Conservation (phyloP, 2,888 invertebrate genomes). For the Dryobota labecula region DNA sequence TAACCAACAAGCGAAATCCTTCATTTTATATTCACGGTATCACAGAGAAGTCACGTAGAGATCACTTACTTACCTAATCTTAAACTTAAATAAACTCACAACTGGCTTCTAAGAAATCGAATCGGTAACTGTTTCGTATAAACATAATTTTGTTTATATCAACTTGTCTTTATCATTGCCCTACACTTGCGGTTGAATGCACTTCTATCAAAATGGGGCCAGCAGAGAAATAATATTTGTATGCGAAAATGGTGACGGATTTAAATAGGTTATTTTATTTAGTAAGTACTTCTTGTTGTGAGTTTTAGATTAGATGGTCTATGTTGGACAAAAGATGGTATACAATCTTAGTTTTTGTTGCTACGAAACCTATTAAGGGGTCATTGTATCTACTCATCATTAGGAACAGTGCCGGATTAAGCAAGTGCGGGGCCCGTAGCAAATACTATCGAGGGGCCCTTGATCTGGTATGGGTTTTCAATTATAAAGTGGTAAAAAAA, state of each 20-base stretch:
- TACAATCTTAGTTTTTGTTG: too few species aligned
- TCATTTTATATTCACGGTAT: conserved; percentile 2
- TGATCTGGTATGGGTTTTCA: too few species aligned
- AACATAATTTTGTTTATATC: conserved; percentile 31
- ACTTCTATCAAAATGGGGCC: conserved; percentile 54
- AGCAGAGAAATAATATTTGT: conserved; percentile 16
- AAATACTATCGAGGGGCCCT: too few species aligned
- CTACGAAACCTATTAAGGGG: too few species aligned
- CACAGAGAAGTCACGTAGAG: conserved; percentile 1
- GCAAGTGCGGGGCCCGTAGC: too few species aligned
- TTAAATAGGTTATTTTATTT: conserved; percentile 6
- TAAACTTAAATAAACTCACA: conserved; percentile 15
- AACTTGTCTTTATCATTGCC: conserved; percentile 37
- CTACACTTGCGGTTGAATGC: conserved; percentile 54
- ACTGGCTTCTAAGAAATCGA: conserved; percentile 25
- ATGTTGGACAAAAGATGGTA: background rate
- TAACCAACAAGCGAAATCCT: background rate
- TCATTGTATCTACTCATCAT: too few species aligned
- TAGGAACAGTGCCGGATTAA: too few species aligned
- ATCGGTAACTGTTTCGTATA: conserved; percentile 30
- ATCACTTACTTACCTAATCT: conserved; percentile 44
- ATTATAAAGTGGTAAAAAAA: too few species aligned
- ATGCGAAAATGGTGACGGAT: background rate
- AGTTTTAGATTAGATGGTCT: conserved; percentile 4
- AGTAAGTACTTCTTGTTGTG: conserved; percentile 27